Percentiles rank a stretch among this genome's conserved stretches.
Evolutionary conservation across 1,140 invertebrate genomes (phyloP).

Genomic region (Nasonia giraulti): DNA sequence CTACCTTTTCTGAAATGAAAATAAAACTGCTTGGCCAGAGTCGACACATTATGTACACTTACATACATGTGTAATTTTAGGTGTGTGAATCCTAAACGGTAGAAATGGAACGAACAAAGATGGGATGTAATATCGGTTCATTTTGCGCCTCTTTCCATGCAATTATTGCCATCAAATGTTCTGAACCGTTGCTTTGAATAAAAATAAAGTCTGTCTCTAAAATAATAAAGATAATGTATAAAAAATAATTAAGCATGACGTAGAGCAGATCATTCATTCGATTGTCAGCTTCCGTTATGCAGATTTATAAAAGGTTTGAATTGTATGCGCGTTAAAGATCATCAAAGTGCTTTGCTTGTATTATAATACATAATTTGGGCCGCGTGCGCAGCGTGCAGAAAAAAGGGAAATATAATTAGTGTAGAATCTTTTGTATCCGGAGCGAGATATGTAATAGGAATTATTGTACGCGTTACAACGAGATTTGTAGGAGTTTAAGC

Average conservation of each 20-base stretch:
- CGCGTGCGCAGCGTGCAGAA: not conserved
- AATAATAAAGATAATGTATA: too few species aligned
- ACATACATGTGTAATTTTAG: too few species aligned
- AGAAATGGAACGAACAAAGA: too few species aligned
- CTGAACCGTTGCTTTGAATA: not conserved
- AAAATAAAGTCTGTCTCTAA: too few species aligned
- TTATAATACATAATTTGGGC: not conserved
- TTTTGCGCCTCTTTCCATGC: not conserved
- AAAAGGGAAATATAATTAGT: not conserved
- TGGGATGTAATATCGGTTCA: too few species aligned
- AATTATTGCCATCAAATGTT: not conserved
- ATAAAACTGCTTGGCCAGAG: not conserved
- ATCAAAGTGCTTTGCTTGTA: conserved; percentile 25
- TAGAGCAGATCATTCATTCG: too few species aligned
- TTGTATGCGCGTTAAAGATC: too few species aligned
- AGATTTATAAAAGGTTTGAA: too few species aligned
- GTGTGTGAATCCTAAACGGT: too few species aligned
- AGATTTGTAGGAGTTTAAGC: conserved; percentile 20
- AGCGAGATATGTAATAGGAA: not conserved
- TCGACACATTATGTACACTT: too few species aligned
- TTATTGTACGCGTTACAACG: conserved; percentile 36
- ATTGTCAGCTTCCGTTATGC: too few species aligned
- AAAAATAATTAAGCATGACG: too few species aligned
- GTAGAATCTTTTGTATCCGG: conserved; percentile 17
- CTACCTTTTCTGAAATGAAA: not conserved